Evolutionary conservation across 1,140 invertebrate species (phyloP).

Genomic region (Choristoneura fumiferana): DNA sequence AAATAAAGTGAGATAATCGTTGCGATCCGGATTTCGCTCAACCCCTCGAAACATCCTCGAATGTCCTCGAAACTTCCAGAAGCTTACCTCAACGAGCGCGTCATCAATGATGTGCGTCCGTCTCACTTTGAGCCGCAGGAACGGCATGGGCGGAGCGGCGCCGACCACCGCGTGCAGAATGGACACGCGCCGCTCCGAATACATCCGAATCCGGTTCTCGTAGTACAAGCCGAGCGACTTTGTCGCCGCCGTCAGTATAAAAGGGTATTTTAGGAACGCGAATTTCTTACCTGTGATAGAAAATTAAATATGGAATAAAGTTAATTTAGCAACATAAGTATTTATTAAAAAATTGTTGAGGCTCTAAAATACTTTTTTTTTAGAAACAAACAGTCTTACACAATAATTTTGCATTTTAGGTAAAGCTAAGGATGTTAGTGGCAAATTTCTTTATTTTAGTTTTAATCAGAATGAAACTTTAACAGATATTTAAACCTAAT

Average conservation of each 20-base stretch:
- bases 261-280: slow-evolving; percentile 94
- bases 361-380: too few relatives aligned
- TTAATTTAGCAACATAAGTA: too few relatives aligned
- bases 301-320: slow-evolving; percentile 19
- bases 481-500: too few relatives aligned
- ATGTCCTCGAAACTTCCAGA: not conserved
- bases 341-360: too few relatives aligned
- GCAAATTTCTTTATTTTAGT: too few relatives aligned
- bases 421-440: too few relatives aligned
- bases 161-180: slow-evolving; percentile 87
- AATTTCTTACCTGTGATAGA: slow-evolving; percentile 83
- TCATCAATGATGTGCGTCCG: slow-evolving; percentile 95
- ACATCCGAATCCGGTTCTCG: slow-evolving; percentile 97
- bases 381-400: too few relatives aligned
- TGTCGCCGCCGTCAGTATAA: slow-evolving; percentile 94
- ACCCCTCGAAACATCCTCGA: not conserved
- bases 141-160: slow-evolving; percentile 90
- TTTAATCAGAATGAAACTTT: too few relatives aligned
- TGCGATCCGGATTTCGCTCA: too few relatives aligned
- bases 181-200: slow-evolving; percentile 91
- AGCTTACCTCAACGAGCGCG: slow-evolving; percentile 89
- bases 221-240: slow-evolving; percentile 95
- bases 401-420: too few relatives aligned
- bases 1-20: too few relatives aligned
- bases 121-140: slow-evolving; percentile 89